Percentiles rank a stretch among this genome's conserved stretches.
phyloP scores from a whole-genome alignment of 2,888 invertebrate genomes.

The Drosophila rellima region DNA sequence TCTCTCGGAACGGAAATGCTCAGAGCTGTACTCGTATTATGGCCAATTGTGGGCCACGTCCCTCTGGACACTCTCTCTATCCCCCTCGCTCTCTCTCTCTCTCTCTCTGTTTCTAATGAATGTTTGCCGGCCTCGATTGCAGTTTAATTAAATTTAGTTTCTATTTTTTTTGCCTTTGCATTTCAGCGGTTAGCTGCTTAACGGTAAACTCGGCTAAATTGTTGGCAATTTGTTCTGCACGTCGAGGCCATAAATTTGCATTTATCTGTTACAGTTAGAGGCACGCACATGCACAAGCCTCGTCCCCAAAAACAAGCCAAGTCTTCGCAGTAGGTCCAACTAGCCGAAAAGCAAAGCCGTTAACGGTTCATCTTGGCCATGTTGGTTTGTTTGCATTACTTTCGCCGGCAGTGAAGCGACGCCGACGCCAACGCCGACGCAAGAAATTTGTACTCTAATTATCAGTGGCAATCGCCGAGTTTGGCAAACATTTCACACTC shows the following conservation, averaged over 20 bases:
- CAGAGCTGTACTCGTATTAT: conserved; percentile 45
- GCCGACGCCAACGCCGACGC: conserved; percentile 44
- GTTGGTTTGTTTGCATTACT: conserved; percentile 49
- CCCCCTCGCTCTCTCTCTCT: background rate
- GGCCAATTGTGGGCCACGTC: conserved; percentile 38
- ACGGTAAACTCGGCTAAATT: conserved; percentile 74
- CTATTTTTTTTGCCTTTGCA: conserved; percentile 9
- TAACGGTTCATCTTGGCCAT: conserved; percentile 36
- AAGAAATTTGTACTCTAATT: conserved; percentile 77
- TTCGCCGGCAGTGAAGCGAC: conserved; percentile 75
- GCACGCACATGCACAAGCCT: conserved; percentile 53
- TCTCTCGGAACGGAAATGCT: conserved; percentile 67
- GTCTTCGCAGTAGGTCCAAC: conserved; percentile 6
- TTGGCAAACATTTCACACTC: conserved; percentile 70
- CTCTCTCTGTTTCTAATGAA: conserved; percentile 63
- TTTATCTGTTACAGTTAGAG: conserved; percentile 76
- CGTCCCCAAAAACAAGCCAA: conserved; percentile 1
- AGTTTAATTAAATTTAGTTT: conserved; percentile 70
- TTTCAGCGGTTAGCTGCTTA: conserved; percentile 53
- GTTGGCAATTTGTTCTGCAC: conserved; percentile 75
- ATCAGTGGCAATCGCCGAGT: conserved; percentile 46
- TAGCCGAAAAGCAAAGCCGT: conserved; percentile 3
- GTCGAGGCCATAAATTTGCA: conserved; percentile 74
- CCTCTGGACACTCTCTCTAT: conserved; percentile 1
- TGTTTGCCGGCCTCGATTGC: conserved; percentile 44